Evolutionary conservation across 2,888 invertebrate genomes (phyloP).

Genomic region (Aradus depressus): DNA sequence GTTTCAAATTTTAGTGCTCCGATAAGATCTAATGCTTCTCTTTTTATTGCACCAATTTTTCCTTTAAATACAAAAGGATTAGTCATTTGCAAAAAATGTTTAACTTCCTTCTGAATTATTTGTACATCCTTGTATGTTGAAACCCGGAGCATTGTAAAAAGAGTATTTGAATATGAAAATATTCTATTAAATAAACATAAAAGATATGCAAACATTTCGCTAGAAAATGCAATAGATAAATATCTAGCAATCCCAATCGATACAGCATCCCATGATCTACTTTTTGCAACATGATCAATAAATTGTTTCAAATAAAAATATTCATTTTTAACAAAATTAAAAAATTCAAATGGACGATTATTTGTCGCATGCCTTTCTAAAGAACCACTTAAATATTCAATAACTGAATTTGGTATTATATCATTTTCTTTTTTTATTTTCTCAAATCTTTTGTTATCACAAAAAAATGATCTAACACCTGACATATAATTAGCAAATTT

Average conservation of each 20-base stretch:
- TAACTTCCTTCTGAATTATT: not conserved
- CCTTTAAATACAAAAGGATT: not conserved
- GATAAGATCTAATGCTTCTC: not conserved
- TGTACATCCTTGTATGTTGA: not conserved
- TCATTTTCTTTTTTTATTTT: not conserved
- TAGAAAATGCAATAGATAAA: not conserved
- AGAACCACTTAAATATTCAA: not conserved
- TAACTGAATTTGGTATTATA: not conserved
- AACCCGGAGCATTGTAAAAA: not conserved
- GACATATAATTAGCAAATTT: not conserved
- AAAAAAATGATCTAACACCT: not conserved
- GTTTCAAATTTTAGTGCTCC: too few species aligned
- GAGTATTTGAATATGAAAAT: not conserved
- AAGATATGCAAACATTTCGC: not conserved
- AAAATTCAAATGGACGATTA: not conserved
- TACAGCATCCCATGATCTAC: not conserved
- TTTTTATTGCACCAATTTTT: not conserved
- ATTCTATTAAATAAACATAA: not conserved
- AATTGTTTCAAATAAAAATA: not conserved
- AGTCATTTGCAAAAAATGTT: not conserved
- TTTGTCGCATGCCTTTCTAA: not conserved
- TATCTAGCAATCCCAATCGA: not conserved
- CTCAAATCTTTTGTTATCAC: not conserved
- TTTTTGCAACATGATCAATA: not conserved
- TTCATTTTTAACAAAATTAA: not conserved